These are phyloP conservation scores for Boulengeromyrus knoepffleri DNA, from an alignment of 2,113 vertebrate genomes.

Conservation along the genomic window DNA sequence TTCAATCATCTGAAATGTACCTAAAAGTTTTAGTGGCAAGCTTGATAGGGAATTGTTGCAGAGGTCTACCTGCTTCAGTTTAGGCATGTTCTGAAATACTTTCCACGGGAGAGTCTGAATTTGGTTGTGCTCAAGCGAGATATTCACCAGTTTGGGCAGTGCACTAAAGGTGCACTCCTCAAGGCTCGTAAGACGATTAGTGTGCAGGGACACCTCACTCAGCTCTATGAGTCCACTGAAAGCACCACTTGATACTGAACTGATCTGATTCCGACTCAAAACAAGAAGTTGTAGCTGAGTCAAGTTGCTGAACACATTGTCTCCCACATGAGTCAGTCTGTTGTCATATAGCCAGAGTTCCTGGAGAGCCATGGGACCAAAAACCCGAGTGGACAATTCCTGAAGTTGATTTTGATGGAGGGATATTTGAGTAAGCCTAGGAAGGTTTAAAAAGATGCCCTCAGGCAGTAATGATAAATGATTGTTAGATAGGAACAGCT, in stretches of 20 bases:
- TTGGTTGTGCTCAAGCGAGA: constrained; percentile 81
- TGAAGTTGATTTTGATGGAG: constrained; percentile 74
- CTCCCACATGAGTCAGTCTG: constrained; percentile 61
- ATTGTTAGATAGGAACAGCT: constrained; percentile 82
- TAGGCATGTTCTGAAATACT: constrained; percentile 58
- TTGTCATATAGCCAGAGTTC: constrained; percentile 90
- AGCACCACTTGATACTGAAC: constrained; percentile 52
- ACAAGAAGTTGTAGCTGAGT: constrained; percentile 70
- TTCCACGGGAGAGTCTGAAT: constrained; percentile 60
- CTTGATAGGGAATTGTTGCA: constrained; percentile 71
- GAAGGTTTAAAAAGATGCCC: constrained; percentile 70
- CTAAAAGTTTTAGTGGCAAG: constrained; percentile 65
- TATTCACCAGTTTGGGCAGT: constrained; percentile 67
- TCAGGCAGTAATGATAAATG: constrained; percentile 62
- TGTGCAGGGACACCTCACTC: constrained; percentile 78
- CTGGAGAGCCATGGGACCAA: constrained; percentile 67
- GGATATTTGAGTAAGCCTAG: constrained; percentile 66
- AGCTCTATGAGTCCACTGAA: constrained; percentile 72
- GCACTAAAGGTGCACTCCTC: constrained; percentile 57
- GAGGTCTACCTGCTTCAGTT: constrained; percentile 67
- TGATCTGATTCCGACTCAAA: constrained; percentile 77
- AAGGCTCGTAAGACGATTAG: constrained; percentile 64
- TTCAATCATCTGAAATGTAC: constrained; percentile 50
- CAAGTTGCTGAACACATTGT: constrained; percentile 71
- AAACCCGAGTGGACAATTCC: constrained; percentile 60